Conservation (phyloP, 2,797 vertebrate genomes). For the Enteromius viviparus region DNA sequence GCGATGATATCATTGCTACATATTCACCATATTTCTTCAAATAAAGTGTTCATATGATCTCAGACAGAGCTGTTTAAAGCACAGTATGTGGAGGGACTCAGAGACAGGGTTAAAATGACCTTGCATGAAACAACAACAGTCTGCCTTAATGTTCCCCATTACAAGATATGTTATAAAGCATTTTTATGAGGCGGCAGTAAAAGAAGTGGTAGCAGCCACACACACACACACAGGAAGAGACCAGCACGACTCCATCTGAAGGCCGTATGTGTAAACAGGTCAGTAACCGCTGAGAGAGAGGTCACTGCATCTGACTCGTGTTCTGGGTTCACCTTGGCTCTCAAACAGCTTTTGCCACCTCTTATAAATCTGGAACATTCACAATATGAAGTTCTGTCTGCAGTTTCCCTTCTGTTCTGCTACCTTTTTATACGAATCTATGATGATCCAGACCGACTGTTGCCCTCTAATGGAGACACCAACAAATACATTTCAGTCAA, state of each 20-base stretch:
- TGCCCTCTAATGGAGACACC: conserved; percentile 42
- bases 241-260: conserved; percentile 62
- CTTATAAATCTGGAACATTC: neutral
- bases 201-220: conserved; percentile 66
- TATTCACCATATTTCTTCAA: neutral
- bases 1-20: neutral
- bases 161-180: conserved; percentile 84
- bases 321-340: conserved; percentile 48
- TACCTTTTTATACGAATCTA: neutral
- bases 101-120: conserved; percentile 71
- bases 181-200: conserved; percentile 80
- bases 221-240: conserved; percentile 52
- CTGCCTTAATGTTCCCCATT: conserved; percentile 81
- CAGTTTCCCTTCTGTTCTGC: neutral
- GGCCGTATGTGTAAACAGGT: conserved; percentile 52
- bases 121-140: conserved; percentile 81
- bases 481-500: neutral
- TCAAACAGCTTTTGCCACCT: neutral
- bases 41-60: neutral
- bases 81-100: conserved; percentile 19
- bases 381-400: neutral
- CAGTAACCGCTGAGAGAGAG: conserved; percentile 57
- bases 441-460: neutral
- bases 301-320: conserved; percentile 25
- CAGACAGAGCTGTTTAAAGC: neutral